Evolutionary conservation across 2,113 vertebrate species (phyloP), one percentile per base, ranked within the genome.

Genomic region (Cryptoleucopteryx plumbea): DNA sequence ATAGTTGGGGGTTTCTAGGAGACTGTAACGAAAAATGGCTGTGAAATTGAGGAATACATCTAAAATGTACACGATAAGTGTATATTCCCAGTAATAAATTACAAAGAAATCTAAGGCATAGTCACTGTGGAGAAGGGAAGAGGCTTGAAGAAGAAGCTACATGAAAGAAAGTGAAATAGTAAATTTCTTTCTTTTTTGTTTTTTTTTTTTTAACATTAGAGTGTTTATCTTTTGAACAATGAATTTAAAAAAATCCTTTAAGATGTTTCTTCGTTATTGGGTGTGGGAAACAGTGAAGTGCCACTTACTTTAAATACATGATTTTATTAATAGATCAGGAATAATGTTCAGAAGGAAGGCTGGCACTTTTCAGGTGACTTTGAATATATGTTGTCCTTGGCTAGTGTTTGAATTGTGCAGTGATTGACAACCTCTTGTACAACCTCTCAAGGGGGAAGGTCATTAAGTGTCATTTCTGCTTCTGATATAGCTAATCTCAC

Each of bases 241-340:
- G 4, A 93, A 86, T 95, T 89, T 16, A 36, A 73, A 93, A 93
- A 93, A 66, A 59, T 42, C 50, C 8, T n/a, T 63, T 87, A 61
- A 93, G 67, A 65, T 72, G 43, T 55, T 93, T 74, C 93, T 97
- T 94, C 94, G 50, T 32, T 97, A 85, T 67, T 90, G 11, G 12
- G 10, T 88, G 75, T 95, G 56, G 53, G 48, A 86, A 79, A 47
- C 8, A 63, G 38, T 75, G 65, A 93, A 96, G 66, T 82, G 47
- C n/a, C 79, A 88, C 86, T 95, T 93, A 48, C 67, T 56, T 91
- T 62, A 71, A 81, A 70, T 16, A 22, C 3, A 61, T 48, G 22
- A 34, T 75, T 94, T 91, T 90, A 67, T 93, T 89, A 96, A 73
- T n/a, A 71, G 52, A 71, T 94, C n/a, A 72, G 58, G 73, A 97